A percentile compares a stretch with the other conserved stretches of the same genome.
Evolutionary conservation across 1,140 invertebrate genomes (phyloP).

Genomic region (Bactericera cockerelli): DNA sequence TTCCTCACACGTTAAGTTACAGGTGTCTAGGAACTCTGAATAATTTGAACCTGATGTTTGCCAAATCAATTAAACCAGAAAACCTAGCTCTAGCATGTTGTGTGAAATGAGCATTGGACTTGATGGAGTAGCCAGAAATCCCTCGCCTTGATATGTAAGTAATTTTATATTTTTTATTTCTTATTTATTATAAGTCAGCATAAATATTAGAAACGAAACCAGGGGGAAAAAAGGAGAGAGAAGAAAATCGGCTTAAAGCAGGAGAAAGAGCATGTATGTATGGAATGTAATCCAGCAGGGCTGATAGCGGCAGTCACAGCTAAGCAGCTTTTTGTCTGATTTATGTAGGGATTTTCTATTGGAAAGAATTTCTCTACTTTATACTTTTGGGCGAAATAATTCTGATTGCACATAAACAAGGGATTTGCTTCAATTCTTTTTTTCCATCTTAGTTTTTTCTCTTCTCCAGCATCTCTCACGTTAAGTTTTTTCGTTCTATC

Average conservation of each 20-base stretch:
- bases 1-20: too few relatives aligned
- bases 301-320: slow-evolving; percentile 7
- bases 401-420: slow-evolving; percentile 9
- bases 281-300: slow-evolving; percentile 1
- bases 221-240: not conserved
- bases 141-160: too few relatives aligned
- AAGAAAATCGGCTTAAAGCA: slow-evolving; percentile 5
- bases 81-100: too few relatives aligned
- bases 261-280: not conserved
- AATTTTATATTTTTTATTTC: too few relatives aligned
- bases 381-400: not conserved
- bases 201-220: not conserved
- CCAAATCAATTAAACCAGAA: too few relatives aligned
- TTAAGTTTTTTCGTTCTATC: not conserved
- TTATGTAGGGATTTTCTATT: slow-evolving; percentile 6
- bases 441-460: not conserved
- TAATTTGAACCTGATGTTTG: too few relatives aligned
- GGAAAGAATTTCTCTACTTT: not conserved
- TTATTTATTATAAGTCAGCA: not conserved
- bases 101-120: too few relatives aligned
- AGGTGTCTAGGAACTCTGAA: too few relatives aligned
- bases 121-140: too few relatives aligned
- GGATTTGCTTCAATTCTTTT: slow-evolving; percentile 7
- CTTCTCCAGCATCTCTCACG: not conserved
- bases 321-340: slow-evolving; percentile 9